Evolutionary conservation across 2,888 invertebrate genomes (phyloP), one percentile per base, ranked within the genome.

Genomic region (Monoplex corrugatus): DNA sequence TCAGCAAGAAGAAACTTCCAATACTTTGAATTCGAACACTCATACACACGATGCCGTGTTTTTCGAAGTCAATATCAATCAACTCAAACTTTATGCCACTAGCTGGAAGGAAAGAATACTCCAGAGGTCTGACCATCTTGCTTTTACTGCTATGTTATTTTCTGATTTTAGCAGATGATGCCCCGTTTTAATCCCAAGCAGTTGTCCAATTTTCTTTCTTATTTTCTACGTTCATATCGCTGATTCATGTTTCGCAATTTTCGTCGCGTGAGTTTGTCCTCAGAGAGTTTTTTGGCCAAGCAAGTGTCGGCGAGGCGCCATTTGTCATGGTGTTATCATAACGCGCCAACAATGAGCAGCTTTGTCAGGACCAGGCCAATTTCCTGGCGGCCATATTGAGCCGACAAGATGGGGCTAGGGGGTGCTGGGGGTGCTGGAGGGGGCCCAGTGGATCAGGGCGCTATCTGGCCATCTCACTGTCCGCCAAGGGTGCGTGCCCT

Each of bases 381-480:
- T 84, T 84, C 45, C 84, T 16, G 45, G 86, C 57, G 68, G 86
- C 86, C 68, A 86, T 63, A 63, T 40, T 86, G 68, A 86, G 68
- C 63, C 28, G 85, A 16, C 85, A 40, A 32, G 57, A 85, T 85
- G 38, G 85, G 35, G 8, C 35, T n/a, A n/a, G n/a, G n/a, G n/a
- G n/a, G n/a, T n/a, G n/a, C n/a, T n/a, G n/a, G n/a, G n/a, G n/a
- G n/a, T n/a, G n/a, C n/a, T n/a, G 32, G 19, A 40, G 43, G 86
- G 19, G 86, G 68, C n/a, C 35, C 45, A 68, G 86, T 68, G 38
- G 68, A 86, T 86, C 86, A 43, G 19, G 57, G 40, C 43, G 19
- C 86, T 86, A 86, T 86, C 86, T 68, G 72, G 16, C 82, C 89
- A 89, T 82, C 90, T 57, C 19, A 3, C 63, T 87, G 87, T 87